Conservation (phyloP, 1,140 invertebrate genomes). For the Apis florea region DNA sequence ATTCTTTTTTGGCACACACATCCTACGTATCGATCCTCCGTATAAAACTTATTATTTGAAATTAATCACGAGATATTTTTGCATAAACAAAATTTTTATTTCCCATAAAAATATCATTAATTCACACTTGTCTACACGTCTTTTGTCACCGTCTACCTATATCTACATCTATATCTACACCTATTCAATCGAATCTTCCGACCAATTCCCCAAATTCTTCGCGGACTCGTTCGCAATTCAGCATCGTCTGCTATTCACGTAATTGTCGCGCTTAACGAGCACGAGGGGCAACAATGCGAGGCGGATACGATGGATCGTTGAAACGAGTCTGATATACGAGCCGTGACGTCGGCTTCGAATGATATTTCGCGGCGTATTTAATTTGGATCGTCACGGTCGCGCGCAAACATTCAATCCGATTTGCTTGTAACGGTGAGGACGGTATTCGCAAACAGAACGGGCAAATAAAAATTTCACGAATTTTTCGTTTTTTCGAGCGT, state of each 20-base stretch:
- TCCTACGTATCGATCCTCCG: no score
- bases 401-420: constrained; percentile 1
- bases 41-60: no score
- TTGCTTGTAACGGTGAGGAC: neutral
- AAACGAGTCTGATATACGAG: neutral
- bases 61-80: no score
- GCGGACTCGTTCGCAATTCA: neutral
- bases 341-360: neutral
- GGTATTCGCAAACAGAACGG: neutral
- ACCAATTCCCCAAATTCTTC: neutral
- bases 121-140: no score
- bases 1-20: no score
- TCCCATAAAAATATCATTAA: no score
- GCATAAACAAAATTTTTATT: no score
- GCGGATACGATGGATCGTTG: neutral
- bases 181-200: neutral
- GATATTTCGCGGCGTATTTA: constrained; percentile 31
- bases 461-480: constrained; percentile 5
- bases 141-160: no score
- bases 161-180: neutral
- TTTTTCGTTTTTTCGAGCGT: neutral
- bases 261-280: neutral
- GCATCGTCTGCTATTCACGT: neutral
- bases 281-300: neutral
- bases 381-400: constrained; percentile 7